These are phyloP conservation scores for Ips typographus DNA, from an alignment of 1,140 invertebrate species.

Conservation along the genomic window DNA sequence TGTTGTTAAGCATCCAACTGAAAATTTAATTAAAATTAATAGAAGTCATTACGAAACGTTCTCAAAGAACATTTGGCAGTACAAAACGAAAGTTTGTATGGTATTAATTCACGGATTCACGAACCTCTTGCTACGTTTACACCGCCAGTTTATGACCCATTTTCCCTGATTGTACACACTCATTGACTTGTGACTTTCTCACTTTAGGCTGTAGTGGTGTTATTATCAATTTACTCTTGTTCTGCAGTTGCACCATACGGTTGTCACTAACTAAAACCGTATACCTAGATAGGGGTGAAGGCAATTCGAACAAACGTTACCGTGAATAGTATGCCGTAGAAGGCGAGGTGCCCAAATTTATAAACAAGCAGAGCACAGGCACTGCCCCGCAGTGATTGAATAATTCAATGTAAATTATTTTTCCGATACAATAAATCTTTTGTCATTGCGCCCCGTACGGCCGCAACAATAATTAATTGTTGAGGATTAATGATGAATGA, in stretches of 20 bases:
- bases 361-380: slow-evolving; percentile 39
- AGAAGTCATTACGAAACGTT: slow-evolving; percentile 2
- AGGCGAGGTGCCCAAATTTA: slow-evolving; percentile 39
- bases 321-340: slow-evolving; percentile 18
- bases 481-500: slow-evolving; percentile 50
- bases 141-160: background rate
- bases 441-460: slow-evolving; percentile 45
- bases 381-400: slow-evolving; percentile 46
- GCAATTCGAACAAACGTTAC: slow-evolving; percentile 11
- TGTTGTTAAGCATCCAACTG: background rate
- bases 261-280: background rate
- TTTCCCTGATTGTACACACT: background rate
- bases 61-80: slow-evolving; percentile 12
- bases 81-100: slow-evolving; percentile 4
- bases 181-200: background rate
- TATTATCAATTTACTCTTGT: background rate
- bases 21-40: slow-evolving; percentile 13
- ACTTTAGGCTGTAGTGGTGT: background rate
- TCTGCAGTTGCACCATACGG: background rate
- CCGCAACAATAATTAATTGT: slow-evolving; percentile 50
- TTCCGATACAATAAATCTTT: slow-evolving; percentile 50
- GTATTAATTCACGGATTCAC: slow-evolving; percentile 5
- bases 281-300: background rate
- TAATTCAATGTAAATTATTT: slow-evolving; percentile 50
- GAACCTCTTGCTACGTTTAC: slow-evolving; percentile 1